These are phyloP conservation scores for Aegithalos caudatus DNA, from an alignment of 2,113 vertebrate genomes.

Conservation along the genomic window DNA sequence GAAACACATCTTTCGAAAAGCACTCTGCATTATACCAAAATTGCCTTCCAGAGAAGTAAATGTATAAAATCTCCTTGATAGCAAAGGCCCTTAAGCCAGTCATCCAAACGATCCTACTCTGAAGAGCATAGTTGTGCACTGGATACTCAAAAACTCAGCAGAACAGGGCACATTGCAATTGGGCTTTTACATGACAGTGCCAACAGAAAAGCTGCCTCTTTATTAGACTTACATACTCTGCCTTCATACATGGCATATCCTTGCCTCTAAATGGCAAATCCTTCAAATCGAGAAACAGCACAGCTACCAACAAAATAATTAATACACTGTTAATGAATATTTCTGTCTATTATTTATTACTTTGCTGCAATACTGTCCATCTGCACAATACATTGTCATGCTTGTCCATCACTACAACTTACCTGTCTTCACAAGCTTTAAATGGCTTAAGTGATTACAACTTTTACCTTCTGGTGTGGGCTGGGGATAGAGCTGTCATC, in stretches of 20 bases:
- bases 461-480: neutral
- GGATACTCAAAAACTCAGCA: neutral
- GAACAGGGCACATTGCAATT: neutral
- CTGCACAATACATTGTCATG: neutral
- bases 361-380: neutral
- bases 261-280: neutral
- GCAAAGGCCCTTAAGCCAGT: neutral
- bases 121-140: neutral
- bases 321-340: neutral
- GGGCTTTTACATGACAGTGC: neutral
- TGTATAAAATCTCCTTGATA: neutral
- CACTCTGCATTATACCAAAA: neutral
- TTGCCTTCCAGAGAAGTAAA: neutral
- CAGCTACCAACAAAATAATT: neutral
- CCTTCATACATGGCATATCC: neutral
- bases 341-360: neutral
- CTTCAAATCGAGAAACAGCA: neutral
- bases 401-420: neutral
- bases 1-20: neutral
- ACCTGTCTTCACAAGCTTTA: neutral
- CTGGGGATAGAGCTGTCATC: fast-evolving
- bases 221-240: fast-evolving
- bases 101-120: neutral
- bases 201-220: neutral
- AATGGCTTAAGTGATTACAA: neutral